These are phyloP conservation scores for Eciton burchellii DNA, from an alignment of 1,140 invertebrate species.

Conservation along the genomic window DNA sequence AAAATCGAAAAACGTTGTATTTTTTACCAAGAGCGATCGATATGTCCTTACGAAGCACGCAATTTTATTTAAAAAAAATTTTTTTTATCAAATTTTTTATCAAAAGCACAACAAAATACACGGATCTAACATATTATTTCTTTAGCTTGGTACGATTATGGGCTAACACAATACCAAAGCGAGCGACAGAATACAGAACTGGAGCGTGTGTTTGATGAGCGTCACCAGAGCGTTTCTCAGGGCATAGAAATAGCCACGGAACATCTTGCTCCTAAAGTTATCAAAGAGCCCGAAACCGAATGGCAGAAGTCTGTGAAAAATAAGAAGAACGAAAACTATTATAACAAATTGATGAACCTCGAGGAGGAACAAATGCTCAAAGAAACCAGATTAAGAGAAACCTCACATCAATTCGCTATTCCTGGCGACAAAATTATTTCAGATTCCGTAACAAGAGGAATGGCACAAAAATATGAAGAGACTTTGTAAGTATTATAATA, in stretches of 20 bases:
- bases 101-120: not conserved
- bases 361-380: conserved; percentile 94
- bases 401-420: conserved; percentile 93
- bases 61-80: conserved; percentile 50
- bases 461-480: conserved; percentile 94
- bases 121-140: conserved; percentile 75
- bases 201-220: conserved; percentile 94
- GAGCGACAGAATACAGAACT: conserved; percentile 94
- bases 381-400: conserved; percentile 91
- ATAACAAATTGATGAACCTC: conserved; percentile 92
- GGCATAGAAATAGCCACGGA: conserved; percentile 87
- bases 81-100: not conserved
- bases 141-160: conserved; percentile 96
- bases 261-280: conserved; percentile 88
- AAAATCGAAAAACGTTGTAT: conserved; percentile 2
- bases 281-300: conserved; percentile 91
- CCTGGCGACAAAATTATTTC: conserved; percentile 93
- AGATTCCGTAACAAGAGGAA: conserved; percentile 92
- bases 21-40: not conserved
- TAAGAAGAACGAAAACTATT: conserved; percentile 94
- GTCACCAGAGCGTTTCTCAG: conserved; percentile 89
- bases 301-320: conserved; percentile 93
- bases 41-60: conserved; percentile 54
- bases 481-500: conserved; percentile 90
- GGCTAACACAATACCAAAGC: conserved; percentile 93